These are phyloP conservation scores for Calephelis perditalis DNA, from an alignment of 2,888 invertebrate genomes.

Conservation along the genomic window DNA sequence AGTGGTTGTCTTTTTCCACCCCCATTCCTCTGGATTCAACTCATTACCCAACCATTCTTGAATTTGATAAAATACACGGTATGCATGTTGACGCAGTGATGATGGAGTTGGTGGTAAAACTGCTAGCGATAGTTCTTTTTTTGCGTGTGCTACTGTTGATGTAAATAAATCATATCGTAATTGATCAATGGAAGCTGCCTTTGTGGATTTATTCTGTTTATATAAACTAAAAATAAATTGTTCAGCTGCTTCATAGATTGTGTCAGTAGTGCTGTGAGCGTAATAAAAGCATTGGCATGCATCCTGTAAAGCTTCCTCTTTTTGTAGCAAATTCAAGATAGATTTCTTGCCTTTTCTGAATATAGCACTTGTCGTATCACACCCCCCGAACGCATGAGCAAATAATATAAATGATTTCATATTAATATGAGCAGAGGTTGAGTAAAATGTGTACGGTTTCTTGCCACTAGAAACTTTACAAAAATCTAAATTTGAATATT, in stretches of 20 bases:
- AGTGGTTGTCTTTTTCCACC: not conserved
- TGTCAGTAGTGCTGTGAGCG: slow-evolving; percentile 5
- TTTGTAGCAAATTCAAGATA: slow-evolving; percentile 5
- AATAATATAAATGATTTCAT: too few relatives aligned
- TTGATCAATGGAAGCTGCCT: slow-evolving; percentile 6
- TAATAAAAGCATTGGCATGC: slow-evolving; percentile 5
- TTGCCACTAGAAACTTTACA: too few relatives aligned
- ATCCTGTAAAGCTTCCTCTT: slow-evolving; percentile 3
- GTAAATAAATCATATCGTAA: slow-evolving; percentile 2
- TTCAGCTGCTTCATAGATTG: slow-evolving; percentile 3
- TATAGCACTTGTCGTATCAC: too few relatives aligned
- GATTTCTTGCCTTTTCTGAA: slow-evolving; percentile 1
- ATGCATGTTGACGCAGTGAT: slow-evolving; percentile 3
- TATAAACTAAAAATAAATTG: slow-evolving; percentile 1
- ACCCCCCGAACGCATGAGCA: too few relatives aligned
- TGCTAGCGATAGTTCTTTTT: slow-evolving; percentile 1
- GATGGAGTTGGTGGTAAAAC: slow-evolving; percentile 2
- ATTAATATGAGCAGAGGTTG: too few relatives aligned
- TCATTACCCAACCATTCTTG: slow-evolving; percentile 1
- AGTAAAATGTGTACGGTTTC: too few relatives aligned
- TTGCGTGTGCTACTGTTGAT: slow-evolving; percentile 1
- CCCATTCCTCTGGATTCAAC: slow-evolving; percentile 1
- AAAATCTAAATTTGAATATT: too few relatives aligned
- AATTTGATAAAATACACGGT: not conserved
- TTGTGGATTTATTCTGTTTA: slow-evolving; percentile 4